phyloP scores from a whole-genome alignment of 2,888 invertebrate genomes.

The Acrocyrtus sp. region DNA sequence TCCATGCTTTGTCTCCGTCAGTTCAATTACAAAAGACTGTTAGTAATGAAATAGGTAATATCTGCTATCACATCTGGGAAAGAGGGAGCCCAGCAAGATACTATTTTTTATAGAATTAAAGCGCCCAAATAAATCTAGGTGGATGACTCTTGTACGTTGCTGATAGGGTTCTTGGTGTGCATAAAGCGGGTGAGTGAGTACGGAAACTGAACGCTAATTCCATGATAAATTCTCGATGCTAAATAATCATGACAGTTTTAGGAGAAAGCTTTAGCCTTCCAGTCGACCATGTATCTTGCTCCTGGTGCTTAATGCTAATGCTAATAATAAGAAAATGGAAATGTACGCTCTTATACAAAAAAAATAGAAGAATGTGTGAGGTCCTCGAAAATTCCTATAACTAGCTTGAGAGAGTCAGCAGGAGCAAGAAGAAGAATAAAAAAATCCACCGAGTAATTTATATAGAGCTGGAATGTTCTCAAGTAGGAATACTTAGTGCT shows the following conservation, averaged over 20 bases:
- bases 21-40: conserved; percentile 36
- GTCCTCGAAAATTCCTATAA: too few relatives aligned
- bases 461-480: too few relatives aligned
- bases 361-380: too few relatives aligned
- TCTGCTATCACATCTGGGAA: background rate
- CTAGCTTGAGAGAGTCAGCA: too few relatives aligned
- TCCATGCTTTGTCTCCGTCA: conserved; percentile 19
- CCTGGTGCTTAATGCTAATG: conserved; percentile 38
- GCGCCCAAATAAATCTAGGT: background rate
- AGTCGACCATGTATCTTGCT: conserved; percentile 43
- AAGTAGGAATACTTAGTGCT: too few relatives aligned
- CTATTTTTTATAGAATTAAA: background rate
- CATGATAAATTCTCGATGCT: conserved; percentile 56
- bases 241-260: conserved; percentile 57
- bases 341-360: too few relatives aligned
- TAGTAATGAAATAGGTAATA: conserved; percentile 21
- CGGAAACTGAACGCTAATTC: conserved; percentile 54
- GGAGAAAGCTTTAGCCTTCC: conserved; percentile 44
- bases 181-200: conserved; percentile 29
- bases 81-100: background rate
- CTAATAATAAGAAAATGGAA: conserved; percentile 18
- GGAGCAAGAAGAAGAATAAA: too few relatives aligned
- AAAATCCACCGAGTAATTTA: too few relatives aligned
- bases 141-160: background rate
- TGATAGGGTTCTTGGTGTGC: conserved; percentile 32